Percentiles rank a stretch among this genome's conserved stretches.
These are phyloP conservation scores for Tenthredo amoena DNA, from an alignment of 2,888 invertebrate genomes.

Conservation along the genomic window DNA sequence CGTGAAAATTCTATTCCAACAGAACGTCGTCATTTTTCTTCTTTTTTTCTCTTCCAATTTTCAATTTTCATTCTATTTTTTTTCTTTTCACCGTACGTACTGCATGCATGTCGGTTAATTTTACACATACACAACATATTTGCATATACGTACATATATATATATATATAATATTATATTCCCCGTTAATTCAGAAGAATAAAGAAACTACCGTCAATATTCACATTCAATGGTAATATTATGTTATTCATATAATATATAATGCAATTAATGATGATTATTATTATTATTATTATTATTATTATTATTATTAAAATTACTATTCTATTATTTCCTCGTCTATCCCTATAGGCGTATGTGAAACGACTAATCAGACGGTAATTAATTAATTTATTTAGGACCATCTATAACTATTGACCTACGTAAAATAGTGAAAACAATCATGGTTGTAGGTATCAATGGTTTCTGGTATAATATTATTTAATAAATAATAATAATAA, in stretches of 20 bases:
- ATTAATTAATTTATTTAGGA: background rate
- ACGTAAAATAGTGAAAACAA: conserved; percentile 61
- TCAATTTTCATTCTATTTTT: conserved; percentile 33
- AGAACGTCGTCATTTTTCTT: conserved; percentile 22
- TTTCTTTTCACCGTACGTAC: conserved; percentile 25
- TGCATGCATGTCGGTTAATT: conserved; percentile 30
- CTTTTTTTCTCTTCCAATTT: background rate
- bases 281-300: conserved; percentile 26
- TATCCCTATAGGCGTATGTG: conserved; percentile 7
- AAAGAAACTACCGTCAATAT: conserved; percentile 38
- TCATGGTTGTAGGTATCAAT: conserved; percentile 54
- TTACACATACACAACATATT: background rate
- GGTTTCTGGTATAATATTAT: conserved; percentile 24
- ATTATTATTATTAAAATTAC: background rate
- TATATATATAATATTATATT: background rate
- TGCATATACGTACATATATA: background rate
- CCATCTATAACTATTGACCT: conserved; percentile 32
- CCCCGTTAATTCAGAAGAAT: background rate
- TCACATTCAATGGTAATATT: conserved; percentile 46
- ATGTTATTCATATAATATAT: background rate
- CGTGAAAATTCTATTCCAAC: conserved; percentile 43
- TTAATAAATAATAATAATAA: conserved; percentile 37
- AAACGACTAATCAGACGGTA: conserved; percentile 9
- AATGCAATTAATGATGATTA: background rate
- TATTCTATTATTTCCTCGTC: background rate